Base-by-base conservation (phyloP, 1,140 invertebrate genomes). In the Agrypnia vestita region DNA sequence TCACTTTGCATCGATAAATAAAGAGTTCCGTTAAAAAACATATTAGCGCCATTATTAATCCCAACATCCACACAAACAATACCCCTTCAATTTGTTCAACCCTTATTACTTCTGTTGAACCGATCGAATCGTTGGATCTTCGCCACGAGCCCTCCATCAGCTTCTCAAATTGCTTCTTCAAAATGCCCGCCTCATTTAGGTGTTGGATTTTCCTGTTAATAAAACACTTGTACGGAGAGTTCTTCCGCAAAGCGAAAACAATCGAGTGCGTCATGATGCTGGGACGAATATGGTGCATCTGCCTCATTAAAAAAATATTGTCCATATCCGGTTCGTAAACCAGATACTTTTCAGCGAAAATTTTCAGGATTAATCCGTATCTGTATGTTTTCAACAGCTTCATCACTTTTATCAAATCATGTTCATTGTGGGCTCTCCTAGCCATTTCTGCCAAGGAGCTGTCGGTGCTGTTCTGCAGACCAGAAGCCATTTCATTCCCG, bases 141-240 rank as follows among this genome's bases (percentile, higher is more conserved):
- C 49, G 19, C 64, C 47, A 12, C 8, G 10, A 25, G 17, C 56
- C 56, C 6, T 43, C 56, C n/a, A 73, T 25, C 51, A 53, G 56
- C 4, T 21, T 21, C 12, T 56, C 35, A 4, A 73, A 73, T 13
- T 55, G 49, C 12, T 21, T 35, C 21, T 56, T 53, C 17, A 73
- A 15, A 55, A 73, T 73, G 25, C 71, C 75, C 21, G 75, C 59
- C 51, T 76, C 75, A 46, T 62, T 76, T 12, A 76, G 35, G 3
- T 51, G 17, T 21, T 64, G 56, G 46, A 76, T 76, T 64, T 76
- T 76, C 21, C 44, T 25, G 47, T 64, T 51, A n/a, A 76, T n/a
- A n/a, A n/a, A n/a, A n/a, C n/a, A n/a, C n/a, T n/a, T n/a, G n/a
- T n/a, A n/a, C n/a, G n/a, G n/a, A 13, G 75, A 76, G 35, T 76